Evolutionary conservation across 2,888 invertebrate genomes (phyloP).

Genomic region (Cataglyphis livida): DNA sequence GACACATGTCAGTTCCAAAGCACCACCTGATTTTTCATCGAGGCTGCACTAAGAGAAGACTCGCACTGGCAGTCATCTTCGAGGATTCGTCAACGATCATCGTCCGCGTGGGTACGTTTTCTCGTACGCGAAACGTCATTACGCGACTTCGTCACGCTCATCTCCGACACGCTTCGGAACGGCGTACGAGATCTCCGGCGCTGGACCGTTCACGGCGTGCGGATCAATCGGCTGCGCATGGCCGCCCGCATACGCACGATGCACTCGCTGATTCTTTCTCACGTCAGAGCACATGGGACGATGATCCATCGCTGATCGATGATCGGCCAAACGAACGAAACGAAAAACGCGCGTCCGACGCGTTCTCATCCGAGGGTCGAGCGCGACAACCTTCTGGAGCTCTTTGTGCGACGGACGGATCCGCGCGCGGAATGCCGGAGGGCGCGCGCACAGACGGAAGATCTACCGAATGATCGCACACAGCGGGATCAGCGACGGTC

Average conservation of each 20-base stretch:
- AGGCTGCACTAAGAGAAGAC: not conserved
- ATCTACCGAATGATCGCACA: slow-evolving; percentile 26
- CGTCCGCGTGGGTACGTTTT: not conserved
- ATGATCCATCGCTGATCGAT: slow-evolving; percentile 51
- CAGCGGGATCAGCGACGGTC: not conserved
- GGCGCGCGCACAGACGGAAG: slow-evolving; percentile 31
- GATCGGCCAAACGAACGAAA: slow-evolving; percentile 11
- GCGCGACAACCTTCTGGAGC: slow-evolving; percentile 33
- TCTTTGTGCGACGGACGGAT: not conserved
- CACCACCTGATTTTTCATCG: slow-evolving; percentile 3
- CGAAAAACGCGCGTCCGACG: slow-evolving; percentile 20
- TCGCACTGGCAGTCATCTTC: not conserved
- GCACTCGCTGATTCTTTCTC: slow-evolving; percentile 33
- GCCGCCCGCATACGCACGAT: slow-evolving; percentile 35
- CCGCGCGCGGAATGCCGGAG: slow-evolving; percentile 27
- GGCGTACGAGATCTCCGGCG: slow-evolving; percentile 4
- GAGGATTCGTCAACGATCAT: slow-evolving; percentile 3
- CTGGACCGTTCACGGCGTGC: slow-evolving; percentile 26
- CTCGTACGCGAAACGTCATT: slow-evolving; percentile 29
- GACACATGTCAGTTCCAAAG: not conserved
- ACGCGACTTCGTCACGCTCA: slow-evolving; percentile 36
- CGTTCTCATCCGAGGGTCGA: slow-evolving; percentile 26
- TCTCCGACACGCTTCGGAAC: slow-evolving; percentile 16
- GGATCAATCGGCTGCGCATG: slow-evolving; percentile 51
- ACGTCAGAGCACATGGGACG: slow-evolving; percentile 36